A percentile compares a stretch with the other conserved stretches of the same genome.
Evolutionary conservation across 1,140 invertebrate species (phyloP).

Genomic region (Camponotus pennsylvanicus): DNA sequence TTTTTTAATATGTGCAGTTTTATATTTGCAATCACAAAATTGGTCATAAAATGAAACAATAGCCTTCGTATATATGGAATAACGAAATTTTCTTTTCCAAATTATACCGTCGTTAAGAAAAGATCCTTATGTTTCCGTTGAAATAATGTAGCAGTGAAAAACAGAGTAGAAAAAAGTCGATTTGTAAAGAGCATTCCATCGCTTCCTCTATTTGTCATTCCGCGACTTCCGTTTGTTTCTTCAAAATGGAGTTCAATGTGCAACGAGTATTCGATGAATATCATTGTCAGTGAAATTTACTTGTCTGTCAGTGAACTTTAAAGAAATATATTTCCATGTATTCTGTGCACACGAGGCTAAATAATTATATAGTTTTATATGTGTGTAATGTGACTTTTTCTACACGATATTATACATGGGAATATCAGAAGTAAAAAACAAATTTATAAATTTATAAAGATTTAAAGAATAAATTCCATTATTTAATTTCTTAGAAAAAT

Average conservation of each 20-base stretch:
- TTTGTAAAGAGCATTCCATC: background rate
- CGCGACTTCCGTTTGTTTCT: conserved; percentile 4
- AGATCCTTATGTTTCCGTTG: background rate
- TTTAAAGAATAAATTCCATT: background rate
- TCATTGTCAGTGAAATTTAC: conserved; percentile 17
- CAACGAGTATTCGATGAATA: conserved; percentile 34
- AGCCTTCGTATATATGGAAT: background rate
- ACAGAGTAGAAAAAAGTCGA: background rate
- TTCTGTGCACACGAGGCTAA: background rate
- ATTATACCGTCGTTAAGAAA: background rate
- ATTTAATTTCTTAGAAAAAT: background rate
- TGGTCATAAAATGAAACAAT: background rate
- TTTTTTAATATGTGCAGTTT: background rate
- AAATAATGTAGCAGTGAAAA: background rate
- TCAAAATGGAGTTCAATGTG: background rate
- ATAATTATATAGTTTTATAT: background rate
- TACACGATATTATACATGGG: background rate
- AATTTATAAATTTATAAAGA: background rate
- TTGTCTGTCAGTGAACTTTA: background rate
- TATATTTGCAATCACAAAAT: background rate
- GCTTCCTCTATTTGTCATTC: conserved; percentile 8
- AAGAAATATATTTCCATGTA: background rate
- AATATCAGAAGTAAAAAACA: background rate
- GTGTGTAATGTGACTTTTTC: background rate
- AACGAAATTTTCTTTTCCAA: background rate